Conservation (phyloP, 2,797 vertebrate genomes). For the Amazona ochrocephala region DNA sequence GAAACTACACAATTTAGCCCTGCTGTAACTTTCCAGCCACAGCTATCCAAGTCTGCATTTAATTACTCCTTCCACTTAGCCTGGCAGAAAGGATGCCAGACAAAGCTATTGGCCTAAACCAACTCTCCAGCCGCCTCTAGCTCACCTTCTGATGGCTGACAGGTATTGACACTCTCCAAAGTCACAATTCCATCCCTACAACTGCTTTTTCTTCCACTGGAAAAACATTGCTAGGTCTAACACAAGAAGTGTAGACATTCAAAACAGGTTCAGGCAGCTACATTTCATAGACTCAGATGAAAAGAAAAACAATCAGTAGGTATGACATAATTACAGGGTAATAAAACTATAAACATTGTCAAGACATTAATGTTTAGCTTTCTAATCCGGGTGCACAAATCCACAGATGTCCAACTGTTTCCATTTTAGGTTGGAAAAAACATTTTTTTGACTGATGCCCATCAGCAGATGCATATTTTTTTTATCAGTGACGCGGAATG, state of each 20-base stretch:
- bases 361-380: conserved; percentile 71
- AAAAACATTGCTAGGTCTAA: conserved; percentile 67
- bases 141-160: neutral
- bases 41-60: neutral
- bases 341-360: conserved; percentile 77
- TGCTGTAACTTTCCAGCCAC: neutral
- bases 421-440: neutral
- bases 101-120: neutral
- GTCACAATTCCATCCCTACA: neutral
- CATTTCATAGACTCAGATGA: conserved; percentile 65
- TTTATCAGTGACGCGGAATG: neutral
- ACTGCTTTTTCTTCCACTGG: conserved; percentile 61
- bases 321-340: conserved; percentile 77
- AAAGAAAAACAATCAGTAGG: conserved; percentile 72
- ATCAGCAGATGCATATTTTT: neutral
- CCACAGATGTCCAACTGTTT: neutral
- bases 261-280: conserved; percentile 74
- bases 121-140: neutral
- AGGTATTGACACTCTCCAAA: neutral
- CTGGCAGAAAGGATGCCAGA: neutral
- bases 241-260: conserved; percentile 51
- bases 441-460: neutral
- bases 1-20: neutral
- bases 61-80: neutral
- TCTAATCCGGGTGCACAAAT: conserved; percentile 23